phyloP scores from a whole-genome alignment of 2,888 invertebrate species.

The Dascillus cervinus region DNA sequence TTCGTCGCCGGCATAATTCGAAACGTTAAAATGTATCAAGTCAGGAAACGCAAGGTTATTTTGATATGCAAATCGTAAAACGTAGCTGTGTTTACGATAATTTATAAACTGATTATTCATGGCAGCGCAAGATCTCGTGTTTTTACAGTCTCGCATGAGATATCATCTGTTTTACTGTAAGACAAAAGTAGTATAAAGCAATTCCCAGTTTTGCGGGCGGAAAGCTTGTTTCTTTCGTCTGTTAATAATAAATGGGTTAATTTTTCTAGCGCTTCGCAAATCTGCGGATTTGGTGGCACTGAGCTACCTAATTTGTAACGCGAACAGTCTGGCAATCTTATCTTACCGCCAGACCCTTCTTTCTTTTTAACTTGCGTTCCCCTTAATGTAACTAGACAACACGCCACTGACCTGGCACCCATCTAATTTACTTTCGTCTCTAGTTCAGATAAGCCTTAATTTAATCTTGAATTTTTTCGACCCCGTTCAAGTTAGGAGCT shows the following conservation, averaged over 20 bases:
- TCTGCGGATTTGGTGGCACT: slow-evolving; percentile 24
- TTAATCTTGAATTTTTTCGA: no score
- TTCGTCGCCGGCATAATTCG: no score
- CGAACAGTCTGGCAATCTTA: slow-evolving; percentile 35
- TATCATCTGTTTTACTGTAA: slow-evolving; percentile 25
- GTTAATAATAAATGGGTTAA: slow-evolving; percentile 43
- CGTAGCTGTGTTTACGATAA: slow-evolving; percentile 29
- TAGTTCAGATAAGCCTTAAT: no score
- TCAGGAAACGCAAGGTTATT: slow-evolving; percentile 21
- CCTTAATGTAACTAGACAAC: slow-evolving; percentile 22
- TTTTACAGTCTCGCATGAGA: slow-evolving; percentile 27
- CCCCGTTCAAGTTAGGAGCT: no score
- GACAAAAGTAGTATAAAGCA: slow-evolving; percentile 33
- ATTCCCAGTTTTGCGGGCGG: slow-evolving; percentile 33
- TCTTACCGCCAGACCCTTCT: slow-evolving; percentile 8
- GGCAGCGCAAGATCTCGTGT: slow-evolving; percentile 25
- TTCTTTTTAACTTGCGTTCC: slow-evolving; percentile 14
- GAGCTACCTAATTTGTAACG: slow-evolving; percentile 39
- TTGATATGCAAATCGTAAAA: slow-evolving; percentile 28
- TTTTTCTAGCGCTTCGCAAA: slow-evolving; percentile 40
- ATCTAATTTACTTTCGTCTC: slow-evolving; percentile 29
- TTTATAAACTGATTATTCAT: slow-evolving; percentile 34
- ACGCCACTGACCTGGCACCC: slow-evolving; percentile 25
- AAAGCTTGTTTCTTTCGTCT: slow-evolving; percentile 34
- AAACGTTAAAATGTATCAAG: slow-evolving; percentile 23